Percentiles rank a stretch among this genome's conserved stretches.
These are phyloP conservation scores for Emmelina monodactyla DNA, from an alignment of 2,888 invertebrate genomes.

Conservation along the genomic window DNA sequence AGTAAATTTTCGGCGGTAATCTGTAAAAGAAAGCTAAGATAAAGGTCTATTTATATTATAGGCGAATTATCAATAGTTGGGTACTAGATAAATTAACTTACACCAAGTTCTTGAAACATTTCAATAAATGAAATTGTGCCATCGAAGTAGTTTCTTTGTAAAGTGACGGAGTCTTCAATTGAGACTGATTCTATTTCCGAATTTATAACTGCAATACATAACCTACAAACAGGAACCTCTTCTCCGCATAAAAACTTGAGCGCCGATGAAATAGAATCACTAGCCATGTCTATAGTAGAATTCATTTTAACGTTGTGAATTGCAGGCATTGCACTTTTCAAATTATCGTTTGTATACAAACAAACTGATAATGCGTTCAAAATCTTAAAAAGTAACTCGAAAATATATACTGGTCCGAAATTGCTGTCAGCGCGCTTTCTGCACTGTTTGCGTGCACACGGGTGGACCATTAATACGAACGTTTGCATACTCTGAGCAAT, in stretches of 20 bases:
- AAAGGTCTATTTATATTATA: background rate
- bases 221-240: constrained; percentile 38
- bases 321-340: too few species aligned
- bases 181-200: constrained; percentile 24
- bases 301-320: too few species aligned
- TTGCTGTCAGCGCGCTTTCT: too few species aligned
- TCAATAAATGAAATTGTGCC: constrained; percentile 27
- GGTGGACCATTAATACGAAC: too few species aligned
- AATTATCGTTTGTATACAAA: too few species aligned
- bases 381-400: too few species aligned
- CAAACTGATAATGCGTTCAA: too few species aligned
- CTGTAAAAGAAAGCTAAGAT: constrained; percentile 23
- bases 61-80: background rate
- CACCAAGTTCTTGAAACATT: constrained; percentile 35
- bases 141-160: constrained; percentile 28
- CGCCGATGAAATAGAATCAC: constrained; percentile 20
- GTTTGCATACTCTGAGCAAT: too few species aligned
- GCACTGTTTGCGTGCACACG: too few species aligned
- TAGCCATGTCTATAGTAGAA: too few species aligned
- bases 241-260: constrained; percentile 34
- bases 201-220: constrained; percentile 37
- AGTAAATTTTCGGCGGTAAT: constrained; percentile 25
- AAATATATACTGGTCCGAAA: too few species aligned
- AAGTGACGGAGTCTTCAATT: constrained; percentile 25
- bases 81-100: constrained; percentile 21